A percentile compares a stretch with the other conserved stretches of the same genome.
phyloP scores from a whole-genome alignment of 2,888 invertebrate species.

The Erebia palarica region DNA sequence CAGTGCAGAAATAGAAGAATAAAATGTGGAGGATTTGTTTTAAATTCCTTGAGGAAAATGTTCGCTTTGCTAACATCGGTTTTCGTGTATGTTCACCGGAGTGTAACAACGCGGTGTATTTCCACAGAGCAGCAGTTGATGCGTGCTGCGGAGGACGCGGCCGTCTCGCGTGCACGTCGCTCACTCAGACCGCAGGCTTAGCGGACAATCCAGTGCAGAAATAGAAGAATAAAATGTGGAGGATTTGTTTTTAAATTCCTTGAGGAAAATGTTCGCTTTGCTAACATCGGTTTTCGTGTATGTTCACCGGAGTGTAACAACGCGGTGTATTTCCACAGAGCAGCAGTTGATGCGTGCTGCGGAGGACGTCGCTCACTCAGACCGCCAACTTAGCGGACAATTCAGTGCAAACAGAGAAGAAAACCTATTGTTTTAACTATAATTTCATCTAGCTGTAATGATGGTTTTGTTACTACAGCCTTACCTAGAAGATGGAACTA shows the following conservation, averaged over 20 bases:
- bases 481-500: no score
- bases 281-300: slow-evolving; percentile 32
- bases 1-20: no score
- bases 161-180: slow-evolving; percentile 44
- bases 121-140: slow-evolving; percentile 35
- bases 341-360: slow-evolving; percentile 46
- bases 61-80: slow-evolving; percentile 18
- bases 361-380: slow-evolving; percentile 54
- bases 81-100: slow-evolving; percentile 33
- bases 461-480: not conserved
- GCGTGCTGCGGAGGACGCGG: slow-evolving; percentile 50
- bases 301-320: slow-evolving; percentile 33
- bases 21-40: no score
- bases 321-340: slow-evolving; percentile 35
- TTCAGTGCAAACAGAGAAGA: slow-evolving; percentile 28
- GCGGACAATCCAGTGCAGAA: slow-evolving; percentile 39
- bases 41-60: no score
- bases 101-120: slow-evolving; percentile 36
- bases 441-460: not conserved
- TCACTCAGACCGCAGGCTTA: slow-evolving; percentile 50
- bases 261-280: slow-evolving; percentile 13
- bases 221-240: not conserved
- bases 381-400: slow-evolving; percentile 43
- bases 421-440: not conserved
- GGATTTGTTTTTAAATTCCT: no score